Percentiles rank a stretch among this genome's conserved stretches.
Conservation (phyloP, 2,113 vertebrate genomes). For the Pan troglodytes region NHGRI_mPanTro3-v2.1_pri NC_072402.2:89072001-89072500, state of each 20-base stretch:
- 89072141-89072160: not conserved
- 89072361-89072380: not conserved
- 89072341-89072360: not conserved
- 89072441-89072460: not conserved
- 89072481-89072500: not conserved
- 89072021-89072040: not conserved
- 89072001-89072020: not conserved
- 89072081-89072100: not conserved
- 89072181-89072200: not conserved
- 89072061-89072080: not conserved
- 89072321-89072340: not conserved
- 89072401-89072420: not conserved
- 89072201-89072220: accelerated
- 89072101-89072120: not conserved
- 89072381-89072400: not conserved
- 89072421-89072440: not conserved
- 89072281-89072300: not conserved
- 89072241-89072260: not conserved
- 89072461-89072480: not conserved
- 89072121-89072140: not conserved
- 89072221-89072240: not conserved
- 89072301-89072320: not conserved
- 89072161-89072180: no score
- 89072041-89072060: not conserved
- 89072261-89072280: not conserved